Evolutionary conservation across 2,888 invertebrate species (phyloP).

Genomic region (Hydriomena furcata): DNA sequence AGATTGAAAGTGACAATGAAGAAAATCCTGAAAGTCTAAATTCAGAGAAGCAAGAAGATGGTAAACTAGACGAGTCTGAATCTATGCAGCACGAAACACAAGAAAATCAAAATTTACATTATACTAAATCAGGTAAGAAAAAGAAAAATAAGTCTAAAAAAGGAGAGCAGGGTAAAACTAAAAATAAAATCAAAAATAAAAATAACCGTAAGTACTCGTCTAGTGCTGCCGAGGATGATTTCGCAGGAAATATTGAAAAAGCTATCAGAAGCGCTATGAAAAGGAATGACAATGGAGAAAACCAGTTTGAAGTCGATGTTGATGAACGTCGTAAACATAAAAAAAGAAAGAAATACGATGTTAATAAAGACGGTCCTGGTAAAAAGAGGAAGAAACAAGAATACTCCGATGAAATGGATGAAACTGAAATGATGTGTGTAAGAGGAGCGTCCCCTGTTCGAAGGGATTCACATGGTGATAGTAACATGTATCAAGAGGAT

Average conservation of each 20-base stretch:
- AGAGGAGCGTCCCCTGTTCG: conserved; percentile 89
- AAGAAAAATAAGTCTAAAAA: conserved; percentile 76
- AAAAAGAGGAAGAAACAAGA: conserved; percentile 84
- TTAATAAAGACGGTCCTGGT: conserved; percentile 78
- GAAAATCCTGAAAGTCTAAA: conserved; percentile 53
- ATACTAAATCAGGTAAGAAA: conserved; percentile 77
- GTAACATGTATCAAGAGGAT: conserved; percentile 73
- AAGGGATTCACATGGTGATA: conserved; percentile 46
- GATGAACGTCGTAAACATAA: conserved; percentile 80
- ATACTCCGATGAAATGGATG: conserved; percentile 85
- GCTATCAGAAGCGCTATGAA: conserved; percentile 90
- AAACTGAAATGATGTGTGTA: conserved; percentile 91
- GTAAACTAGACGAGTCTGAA: conserved; percentile 40
- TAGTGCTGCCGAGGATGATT: conserved; percentile 85
- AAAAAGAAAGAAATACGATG: conserved; percentile 83
- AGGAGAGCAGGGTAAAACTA: conserved; percentile 63
- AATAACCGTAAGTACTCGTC: conserved; percentile 72
- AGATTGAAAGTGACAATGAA: conserved; percentile 88
- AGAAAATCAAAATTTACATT: conserved; percentile 61
- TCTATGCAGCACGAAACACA: conserved; percentile 48
- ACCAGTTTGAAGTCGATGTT: conserved; percentile 68
- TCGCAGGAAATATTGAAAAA: conserved; percentile 91
- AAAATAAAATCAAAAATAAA: conserved; percentile 77
- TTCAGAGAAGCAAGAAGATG: conserved; percentile 51
- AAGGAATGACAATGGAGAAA: conserved; percentile 83